phyloP scores from a whole-genome alignment of 2,888 invertebrate genomes.

The Elegia similella region DNA sequence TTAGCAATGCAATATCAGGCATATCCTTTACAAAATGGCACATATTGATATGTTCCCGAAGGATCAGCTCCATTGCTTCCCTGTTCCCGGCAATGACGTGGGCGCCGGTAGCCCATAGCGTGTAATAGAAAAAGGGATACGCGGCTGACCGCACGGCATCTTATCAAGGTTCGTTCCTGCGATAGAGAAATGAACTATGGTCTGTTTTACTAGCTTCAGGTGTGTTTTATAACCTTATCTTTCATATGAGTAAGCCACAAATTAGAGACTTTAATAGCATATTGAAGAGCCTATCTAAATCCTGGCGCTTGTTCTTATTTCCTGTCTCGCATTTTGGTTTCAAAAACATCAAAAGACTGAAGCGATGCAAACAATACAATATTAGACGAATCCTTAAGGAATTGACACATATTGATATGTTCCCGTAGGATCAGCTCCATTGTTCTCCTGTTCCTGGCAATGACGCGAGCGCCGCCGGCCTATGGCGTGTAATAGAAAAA shows the following conservation, averaged over 20 bases:
- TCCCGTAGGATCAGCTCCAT: conserved; percentile 24
- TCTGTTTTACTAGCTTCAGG: no score
- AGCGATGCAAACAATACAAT: no score
- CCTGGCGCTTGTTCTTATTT: no score
- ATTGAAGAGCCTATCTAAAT: no score
- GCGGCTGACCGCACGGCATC: conserved; percentile 68
- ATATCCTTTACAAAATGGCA: no score
- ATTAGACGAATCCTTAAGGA: no score
- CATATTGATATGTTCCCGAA: background rate
- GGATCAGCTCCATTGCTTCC: conserved; percentile 24
- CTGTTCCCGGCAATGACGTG: conserved; percentile 37
- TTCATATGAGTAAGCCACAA: no score
- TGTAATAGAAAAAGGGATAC: conserved; percentile 77
- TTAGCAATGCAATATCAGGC: no score
- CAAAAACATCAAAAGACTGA: no score
- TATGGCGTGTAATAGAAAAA: conserved; percentile 71
- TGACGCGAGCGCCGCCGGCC: conserved; percentile 41
- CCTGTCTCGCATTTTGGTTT: no score
- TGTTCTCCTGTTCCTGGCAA: conserved; percentile 29
- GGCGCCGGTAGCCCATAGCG: conserved; percentile 41
- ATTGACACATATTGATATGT: background rate
- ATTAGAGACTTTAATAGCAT: no score
- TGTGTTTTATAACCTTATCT: no score
- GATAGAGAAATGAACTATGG: conserved; percentile 37
- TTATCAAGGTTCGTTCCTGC: conserved; percentile 52